A percentile compares a stretch with the other conserved stretches of the same genome.
These are phyloP conservation scores for Darevskia nairensis DNA, from an alignment of 2,797 vertebrate genomes.

Conservation along the genomic window DNA sequence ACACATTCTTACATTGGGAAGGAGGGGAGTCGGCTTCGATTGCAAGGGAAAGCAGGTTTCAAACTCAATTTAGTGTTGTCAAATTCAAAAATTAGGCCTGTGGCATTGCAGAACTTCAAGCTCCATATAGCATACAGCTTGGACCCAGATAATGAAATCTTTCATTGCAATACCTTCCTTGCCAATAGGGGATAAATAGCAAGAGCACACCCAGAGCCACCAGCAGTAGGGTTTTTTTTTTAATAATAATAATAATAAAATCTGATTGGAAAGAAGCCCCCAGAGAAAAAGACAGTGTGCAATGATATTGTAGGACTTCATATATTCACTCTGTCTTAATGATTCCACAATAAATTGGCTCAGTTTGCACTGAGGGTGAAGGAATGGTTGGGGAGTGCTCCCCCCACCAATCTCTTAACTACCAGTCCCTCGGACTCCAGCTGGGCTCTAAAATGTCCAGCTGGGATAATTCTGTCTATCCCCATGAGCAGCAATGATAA, in stretches of 20 bases:
- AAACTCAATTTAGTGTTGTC: not conserved
- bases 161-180: not conserved
- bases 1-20: not conserved
- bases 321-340: not conserved
- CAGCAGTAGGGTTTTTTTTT: not conserved
- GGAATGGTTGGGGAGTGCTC: not conserved
- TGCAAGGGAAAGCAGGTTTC: conserved; percentile 4
- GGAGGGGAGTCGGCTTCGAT: not conserved
- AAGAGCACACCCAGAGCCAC: not conserved
- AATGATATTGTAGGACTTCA: not conserved
- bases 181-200: not conserved
- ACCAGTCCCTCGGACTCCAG: not conserved
- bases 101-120: not conserved
- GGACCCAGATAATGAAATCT: not conserved
- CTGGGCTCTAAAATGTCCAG: not conserved
- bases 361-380: not conserved
- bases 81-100: not conserved
- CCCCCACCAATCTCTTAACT: not conserved
- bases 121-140: not conserved
- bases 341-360: not conserved
- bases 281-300: not conserved
- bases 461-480: not conserved
- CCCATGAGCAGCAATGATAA: not conserved
- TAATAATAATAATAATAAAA: not conserved
- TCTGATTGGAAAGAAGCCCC: accelerated